Conservation (phyloP, 2,888 invertebrate species). For the Linyphia triangularis region DNA sequence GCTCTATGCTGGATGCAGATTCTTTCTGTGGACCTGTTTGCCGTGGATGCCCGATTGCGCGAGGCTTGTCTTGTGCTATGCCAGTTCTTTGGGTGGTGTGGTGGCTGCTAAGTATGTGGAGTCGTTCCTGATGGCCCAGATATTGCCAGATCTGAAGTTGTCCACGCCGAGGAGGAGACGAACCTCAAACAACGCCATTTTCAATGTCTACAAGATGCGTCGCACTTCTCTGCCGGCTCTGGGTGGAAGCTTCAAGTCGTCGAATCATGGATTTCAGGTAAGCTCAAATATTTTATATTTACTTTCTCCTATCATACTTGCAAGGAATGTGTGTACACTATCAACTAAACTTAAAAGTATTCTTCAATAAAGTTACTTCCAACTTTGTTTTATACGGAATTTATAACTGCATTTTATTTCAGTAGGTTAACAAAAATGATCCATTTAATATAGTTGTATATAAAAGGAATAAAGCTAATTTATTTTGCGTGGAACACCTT, state of each 20-base stretch:
- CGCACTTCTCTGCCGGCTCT: conserved; percentile 63
- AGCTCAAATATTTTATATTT: not conserved
- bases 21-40: conserved; percentile 47
- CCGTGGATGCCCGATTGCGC: conserved; percentile 45
- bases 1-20: conserved; percentile 38
- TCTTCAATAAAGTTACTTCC: not conserved
- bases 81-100: conserved; percentile 11
- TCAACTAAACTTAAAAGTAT: not conserved
- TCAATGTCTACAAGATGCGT: conserved; percentile 58
- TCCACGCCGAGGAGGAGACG: conserved; percentile 52
- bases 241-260: conserved; percentile 59
- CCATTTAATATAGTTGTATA: too few relatives aligned
- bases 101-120: conserved; percentile 65
- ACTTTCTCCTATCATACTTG: not conserved
- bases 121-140: conserved; percentile 21
- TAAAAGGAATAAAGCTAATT: too few relatives aligned
- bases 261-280: conserved; percentile 65
- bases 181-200: conserved; percentile 53
- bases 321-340: not conserved
- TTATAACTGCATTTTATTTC: too few relatives aligned
- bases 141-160: conserved; percentile 49
- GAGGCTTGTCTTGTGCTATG: conserved; percentile 13
- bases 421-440: too few relatives aligned
- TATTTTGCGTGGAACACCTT: too few relatives aligned
- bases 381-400: not conserved